phyloP scores from a whole-genome alignment of 2,888 invertebrate species.

The Hesperia comma region DNA sequence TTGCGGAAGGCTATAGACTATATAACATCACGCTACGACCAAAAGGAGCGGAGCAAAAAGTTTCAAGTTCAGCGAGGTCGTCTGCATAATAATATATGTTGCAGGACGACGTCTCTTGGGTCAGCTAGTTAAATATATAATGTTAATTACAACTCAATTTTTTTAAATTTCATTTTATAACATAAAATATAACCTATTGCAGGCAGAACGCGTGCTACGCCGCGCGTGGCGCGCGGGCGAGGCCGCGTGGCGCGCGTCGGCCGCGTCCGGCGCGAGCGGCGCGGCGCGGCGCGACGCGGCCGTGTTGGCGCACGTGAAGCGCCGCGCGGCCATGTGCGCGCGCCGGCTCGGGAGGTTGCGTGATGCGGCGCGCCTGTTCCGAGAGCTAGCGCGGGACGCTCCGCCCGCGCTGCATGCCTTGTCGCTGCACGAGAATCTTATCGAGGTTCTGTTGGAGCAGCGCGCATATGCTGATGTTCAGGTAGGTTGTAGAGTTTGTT shows the following conservation, averaged over 20 bases:
- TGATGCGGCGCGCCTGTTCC: slow-evolving; percentile 98
- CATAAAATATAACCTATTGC: not conserved
- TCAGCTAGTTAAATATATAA: too few relatives aligned
- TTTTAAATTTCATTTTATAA: too few relatives aligned
- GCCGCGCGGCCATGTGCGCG: slow-evolving; percentile 98
- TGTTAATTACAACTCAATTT: too few relatives aligned
- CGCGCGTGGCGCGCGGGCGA: slow-evolving; percentile 99
- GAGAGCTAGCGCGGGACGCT: slow-evolving; percentile 97
- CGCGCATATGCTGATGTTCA: slow-evolving; percentile 98
- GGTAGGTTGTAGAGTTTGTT: slow-evolving; percentile 66
- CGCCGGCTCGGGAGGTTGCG: slow-evolving; percentile 96
- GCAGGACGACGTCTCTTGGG: too few relatives aligned
- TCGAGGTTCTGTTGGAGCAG: slow-evolving; percentile 97
- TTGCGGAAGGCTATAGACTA: too few relatives aligned
- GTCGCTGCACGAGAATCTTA: slow-evolving; percentile 95
- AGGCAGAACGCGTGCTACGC: slow-evolving; percentile 64
- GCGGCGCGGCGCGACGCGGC: slow-evolving; percentile 95
- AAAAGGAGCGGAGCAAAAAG: too few relatives aligned
- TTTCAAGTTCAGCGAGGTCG: too few relatives aligned
- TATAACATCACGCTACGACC: too few relatives aligned
- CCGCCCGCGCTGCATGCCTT: slow-evolving; percentile 97
- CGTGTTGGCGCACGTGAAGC: slow-evolving; percentile 97
- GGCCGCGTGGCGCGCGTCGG: slow-evolving; percentile 93
- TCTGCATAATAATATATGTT: too few relatives aligned
- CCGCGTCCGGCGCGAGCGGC: slow-evolving; percentile 94